Base-by-base conservation (phyloP, 2,888 invertebrate genomes). In the Cremastinae sp. region DNA sequence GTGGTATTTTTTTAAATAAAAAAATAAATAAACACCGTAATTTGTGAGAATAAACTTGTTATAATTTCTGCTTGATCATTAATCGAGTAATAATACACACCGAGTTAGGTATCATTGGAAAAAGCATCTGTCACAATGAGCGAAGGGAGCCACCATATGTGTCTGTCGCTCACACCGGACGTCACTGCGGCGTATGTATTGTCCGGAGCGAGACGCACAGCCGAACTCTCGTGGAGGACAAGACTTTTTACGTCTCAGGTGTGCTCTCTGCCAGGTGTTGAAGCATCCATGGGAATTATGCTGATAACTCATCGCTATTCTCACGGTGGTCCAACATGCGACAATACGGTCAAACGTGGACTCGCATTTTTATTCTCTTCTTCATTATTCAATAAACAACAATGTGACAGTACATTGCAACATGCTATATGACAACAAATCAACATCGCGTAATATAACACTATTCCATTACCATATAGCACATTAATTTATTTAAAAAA, bases 271-370 rank as follows among this genome's bases (percentile, higher is more conserved):
- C 88, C 88, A 88, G 88, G 88, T 88, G 88, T 86, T 86, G 86
- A 85, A 83, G 84, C 83, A 83, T 88, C 85, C 88, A 87, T 88
- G 88, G 88, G 88, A 88, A 88, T 88, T 88, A 83, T 84, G 86
- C 85, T 87, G 88, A 88, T 88, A 88, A 87, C 86, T 87, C 86
- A 88, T 88, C 87, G 84, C 79, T 81, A 87, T 88, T 88, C 88
- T 88, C 88, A 88, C 87, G 86, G 81, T 85, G 86, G 80, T 83
- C 82, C 84, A 82, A 79, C 54, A 68, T 69, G 66, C 73, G 76
- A 76, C 69, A 69, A 59, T 76, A 65, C 68, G 45, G 41, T 59
- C 54, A 73, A 64, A 69, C 64, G 58, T 64, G 36, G 59, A 61
- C 58, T 62, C 62, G 28, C 51, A 68, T 73, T 62, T 65, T 59